Base-by-base conservation (phyloP, 2,113 vertebrate species). In the Blennius ocellaris region DNA sequence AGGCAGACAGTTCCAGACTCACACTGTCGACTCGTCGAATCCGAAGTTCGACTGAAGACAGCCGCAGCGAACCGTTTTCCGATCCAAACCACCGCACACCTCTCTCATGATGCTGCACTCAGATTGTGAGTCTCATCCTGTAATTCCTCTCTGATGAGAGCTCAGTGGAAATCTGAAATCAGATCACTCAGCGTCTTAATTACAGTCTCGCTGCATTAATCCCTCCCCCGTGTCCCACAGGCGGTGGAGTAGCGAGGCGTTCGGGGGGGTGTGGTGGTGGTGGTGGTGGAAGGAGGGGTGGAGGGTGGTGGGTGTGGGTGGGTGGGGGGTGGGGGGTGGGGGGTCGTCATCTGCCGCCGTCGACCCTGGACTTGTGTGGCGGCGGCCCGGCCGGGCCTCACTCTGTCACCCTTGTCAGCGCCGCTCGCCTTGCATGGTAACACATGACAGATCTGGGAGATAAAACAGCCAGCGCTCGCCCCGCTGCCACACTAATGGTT, bases 181-280 rank as follows among this genome's bases (percentile, higher is more conserved):
- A 90, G 84, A 93, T 92, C 88, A 89, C 76, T 82, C 82, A 56
- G 63, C 85, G 78, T 72, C 73, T 77, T 92, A 92, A 92, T 92
- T 90, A 89, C 75, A 55, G 78, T 77, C 54, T 64, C 75, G 55
- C 72, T 65, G 79, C 86, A 78, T 66, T 84, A 84, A 84, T 64
- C 69, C 76, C 58, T 71, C 69, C 8, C 49, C 2, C 21, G 8
- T 45, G 53, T 81, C 85, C 87, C 86, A 68, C 58, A 50, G 77
- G 80, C 78, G 8, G 66, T 15, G 39, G 65, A 69, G 77, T 59
- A 57, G 73, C 12, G 38, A 49, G 58, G 67, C 68, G 49, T 53
- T 21, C 5, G 10, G 47, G 41, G 14, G 54, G 44, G 38, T n/a
- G n/a, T n/a, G n/a, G n/a, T n/a, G n/a, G n/a, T n/a, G n/a, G n/a